Percentiles rank a stretch among this genome's conserved stretches.
These are phyloP conservation scores for Philereme vetulata DNA, from an alignment of 2,888 invertebrate genomes.

Conservation along the genomic window DNA sequence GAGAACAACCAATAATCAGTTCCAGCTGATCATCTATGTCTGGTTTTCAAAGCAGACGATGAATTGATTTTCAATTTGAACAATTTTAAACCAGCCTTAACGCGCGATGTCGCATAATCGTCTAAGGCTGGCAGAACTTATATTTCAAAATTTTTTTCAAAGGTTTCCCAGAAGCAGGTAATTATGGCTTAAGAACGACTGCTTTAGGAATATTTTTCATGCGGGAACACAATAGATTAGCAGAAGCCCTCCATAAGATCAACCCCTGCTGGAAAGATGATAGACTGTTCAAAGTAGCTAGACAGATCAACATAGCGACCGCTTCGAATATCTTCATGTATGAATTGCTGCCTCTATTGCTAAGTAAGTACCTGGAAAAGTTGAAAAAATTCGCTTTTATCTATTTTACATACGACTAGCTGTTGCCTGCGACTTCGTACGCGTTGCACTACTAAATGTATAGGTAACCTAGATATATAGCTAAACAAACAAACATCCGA, in stretches of 20 bases:
- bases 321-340: slow-evolving; percentile 65
- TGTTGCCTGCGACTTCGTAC: neutral
- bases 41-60: too few species aligned
- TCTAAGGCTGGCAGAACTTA: neutral
- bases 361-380: slow-evolving; percentile 63
- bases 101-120: too few species aligned
- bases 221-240: slow-evolving; percentile 70
- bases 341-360: slow-evolving; percentile 59
- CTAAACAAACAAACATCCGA: too few species aligned
- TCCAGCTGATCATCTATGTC: too few species aligned
- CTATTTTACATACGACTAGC: neutral
- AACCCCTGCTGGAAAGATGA: slow-evolving; percentile 74
- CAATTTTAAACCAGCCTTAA: too few species aligned
- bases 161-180: slow-evolving; percentile 62
- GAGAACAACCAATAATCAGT: too few species aligned
- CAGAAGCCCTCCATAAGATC: slow-evolving; percentile 52
- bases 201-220: slow-evolving; percentile 64
- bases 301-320: slow-evolving; percentile 67
- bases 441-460: too few species aligned
- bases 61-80: too few species aligned
- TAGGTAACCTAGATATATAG: too few species aligned
- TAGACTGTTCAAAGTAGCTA: slow-evolving; percentile 64
- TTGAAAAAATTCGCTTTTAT: too few species aligned
- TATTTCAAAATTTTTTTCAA: slow-evolving; percentile 1
- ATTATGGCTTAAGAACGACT: slow-evolving; percentile 62